Evolutionary conservation across 1,140 invertebrate species (phyloP).

Genomic region (Drosophila subpulchrella): DNA sequence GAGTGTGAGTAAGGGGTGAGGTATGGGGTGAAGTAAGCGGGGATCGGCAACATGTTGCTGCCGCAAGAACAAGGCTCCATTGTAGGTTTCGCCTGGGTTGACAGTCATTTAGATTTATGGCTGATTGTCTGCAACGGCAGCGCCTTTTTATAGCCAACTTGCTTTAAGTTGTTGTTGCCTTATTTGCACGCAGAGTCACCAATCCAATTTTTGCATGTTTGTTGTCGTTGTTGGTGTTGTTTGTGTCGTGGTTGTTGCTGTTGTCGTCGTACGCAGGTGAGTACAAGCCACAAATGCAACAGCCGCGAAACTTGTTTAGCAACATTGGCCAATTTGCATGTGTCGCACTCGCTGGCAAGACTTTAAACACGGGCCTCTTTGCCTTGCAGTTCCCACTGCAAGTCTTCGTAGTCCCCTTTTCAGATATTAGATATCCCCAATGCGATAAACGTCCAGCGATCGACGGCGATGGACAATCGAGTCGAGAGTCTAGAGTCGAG

Average conservation of each 20-base stretch:
- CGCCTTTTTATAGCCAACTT: slow-evolving; percentile 70
- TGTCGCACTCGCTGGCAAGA: slow-evolving; percentile 67
- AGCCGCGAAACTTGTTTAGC: slow-evolving; percentile 73
- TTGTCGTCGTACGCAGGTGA: slow-evolving; percentile 75
- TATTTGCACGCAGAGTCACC: slow-evolving; percentile 59
- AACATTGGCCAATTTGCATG: slow-evolving; percentile 82
- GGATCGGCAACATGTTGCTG: slow-evolving; percentile 69
- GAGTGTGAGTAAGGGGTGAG: slow-evolving; percentile 32
- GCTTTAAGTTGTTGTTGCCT: slow-evolving; percentile 38
- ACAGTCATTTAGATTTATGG: slow-evolving; percentile 84
- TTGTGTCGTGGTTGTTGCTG: slow-evolving; percentile 9
- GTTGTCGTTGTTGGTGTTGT: slow-evolving; percentile 41
- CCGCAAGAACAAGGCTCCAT: slow-evolving; percentile 66
- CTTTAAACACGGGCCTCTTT: slow-evolving; percentile 25
- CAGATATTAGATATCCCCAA: slow-evolving; percentile 77
- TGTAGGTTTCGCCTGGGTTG: slow-evolving; percentile 75
- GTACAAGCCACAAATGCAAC: slow-evolving; percentile 54
- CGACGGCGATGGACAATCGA: slow-evolving; percentile 10
- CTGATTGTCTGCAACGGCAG: slow-evolving; percentile 76
- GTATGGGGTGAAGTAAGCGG: neutral
- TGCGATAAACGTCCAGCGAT: slow-evolving; percentile 67
- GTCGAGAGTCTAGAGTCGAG: neutral
- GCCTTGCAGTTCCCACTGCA: slow-evolving; percentile 12
- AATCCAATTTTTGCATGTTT: slow-evolving; percentile 64
- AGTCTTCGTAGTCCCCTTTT: slow-evolving; percentile 18